Base-by-base conservation (phyloP, 2,888 invertebrate genomes). In the Charanyca ferruginea region DNA sequence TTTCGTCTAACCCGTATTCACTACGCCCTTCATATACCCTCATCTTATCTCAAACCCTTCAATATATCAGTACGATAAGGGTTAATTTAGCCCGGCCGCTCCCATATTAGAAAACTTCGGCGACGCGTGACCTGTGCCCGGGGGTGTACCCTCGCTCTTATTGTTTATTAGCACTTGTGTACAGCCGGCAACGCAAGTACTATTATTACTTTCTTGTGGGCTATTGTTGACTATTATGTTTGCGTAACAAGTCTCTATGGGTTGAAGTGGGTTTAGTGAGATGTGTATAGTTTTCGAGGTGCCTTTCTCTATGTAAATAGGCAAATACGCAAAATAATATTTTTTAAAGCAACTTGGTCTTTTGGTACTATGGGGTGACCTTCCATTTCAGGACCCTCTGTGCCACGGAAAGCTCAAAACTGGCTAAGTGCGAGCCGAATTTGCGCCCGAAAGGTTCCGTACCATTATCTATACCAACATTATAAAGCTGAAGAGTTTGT, bases 51-150 rank as follows among this genome's bases (percentile, higher is more conserved):
- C 62, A 41, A 62, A 41, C 76, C 79, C 76, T 65, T 68, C 82
- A 68, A 79, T 79, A 79, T 75, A 81, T 79, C 79, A 74, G 44
- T 1, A 23, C 55, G 80, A 79, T 79, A 79, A 79, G 68, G 82
- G 80, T 67, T 57, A 67, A 66, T 81, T 73, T 66, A n/a, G n/a
- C 22, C 35, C 60, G n/a, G 48, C 38, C 60, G 42, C 59, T 65
- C 61, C 71, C 62, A 77, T 84, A 84, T 84, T 85, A 77, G 65
- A 67, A 83, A 84, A 84, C 75, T 85, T 84, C 18, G 42, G 65
- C 41, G 57, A 65, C 80, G 72, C 71, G 70, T 73, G 81, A 66
- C 74, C 25, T 82, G 64, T 23, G 68, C 64, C 48, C 58, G 23
- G 45, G 73, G 57, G 53, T 73, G 74, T 74, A 73, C 62, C 45